Evolutionary conservation across 2,888 invertebrate genomes (phyloP).

Genomic region (Penaeus monodon): DNA sequence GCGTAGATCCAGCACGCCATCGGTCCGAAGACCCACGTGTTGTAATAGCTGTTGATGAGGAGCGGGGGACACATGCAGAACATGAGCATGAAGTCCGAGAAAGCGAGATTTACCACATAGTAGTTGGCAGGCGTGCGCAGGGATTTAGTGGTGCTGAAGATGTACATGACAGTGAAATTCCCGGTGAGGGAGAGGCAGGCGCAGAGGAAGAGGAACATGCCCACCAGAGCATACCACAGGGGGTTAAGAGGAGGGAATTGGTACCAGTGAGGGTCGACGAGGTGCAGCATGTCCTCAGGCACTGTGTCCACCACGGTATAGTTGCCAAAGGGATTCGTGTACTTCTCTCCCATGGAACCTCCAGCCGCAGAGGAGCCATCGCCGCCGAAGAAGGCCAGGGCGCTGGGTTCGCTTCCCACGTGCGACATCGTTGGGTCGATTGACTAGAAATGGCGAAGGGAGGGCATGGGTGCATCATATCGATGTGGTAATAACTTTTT

Average conservation of each 20-base stretch:
- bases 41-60: constrained; percentile 38
- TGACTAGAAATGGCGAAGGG: no score
- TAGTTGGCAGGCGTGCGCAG: constrained; percentile 78
- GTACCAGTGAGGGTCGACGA: constrained; percentile 68
- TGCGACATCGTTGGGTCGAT: no score
- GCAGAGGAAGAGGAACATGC: constrained; percentile 48
- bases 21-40: constrained; percentile 66
- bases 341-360: not conserved
- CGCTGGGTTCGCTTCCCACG: no score
- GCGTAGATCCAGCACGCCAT: constrained; percentile 86
- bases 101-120: constrained; percentile 89
- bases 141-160: constrained; percentile 66
- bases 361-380: no score
- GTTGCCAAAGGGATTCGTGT: constrained; percentile 71
- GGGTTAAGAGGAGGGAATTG: constrained; percentile 68
- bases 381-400: no score
- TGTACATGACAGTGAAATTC: constrained; percentile 66
- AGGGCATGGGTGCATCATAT: no score
- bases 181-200: constrained; percentile 65
- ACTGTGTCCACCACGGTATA: constrained; percentile 78
- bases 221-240: constrained; percentile 67
- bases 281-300: constrained; percentile 66
- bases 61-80: constrained; percentile 68
- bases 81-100: constrained; percentile 94
- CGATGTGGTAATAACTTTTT: no score